Conservation (phyloP, 2,888 invertebrate species). For the Nomada fabriciana region DNA sequence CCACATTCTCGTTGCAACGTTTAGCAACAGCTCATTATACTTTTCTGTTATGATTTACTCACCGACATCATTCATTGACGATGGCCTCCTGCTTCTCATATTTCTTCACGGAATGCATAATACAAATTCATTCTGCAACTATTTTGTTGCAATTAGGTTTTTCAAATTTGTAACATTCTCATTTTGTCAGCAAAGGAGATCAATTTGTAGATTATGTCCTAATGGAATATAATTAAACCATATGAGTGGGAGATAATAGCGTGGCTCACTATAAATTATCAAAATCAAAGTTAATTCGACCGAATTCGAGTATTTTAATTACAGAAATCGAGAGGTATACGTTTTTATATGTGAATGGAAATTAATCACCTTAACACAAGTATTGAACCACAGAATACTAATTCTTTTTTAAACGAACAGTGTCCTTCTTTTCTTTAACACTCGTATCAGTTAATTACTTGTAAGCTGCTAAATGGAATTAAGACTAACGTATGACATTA, state of each 20-base stretch:
- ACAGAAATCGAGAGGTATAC: too few relatives aligned
- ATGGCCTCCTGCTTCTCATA: neutral
- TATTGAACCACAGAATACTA: too few relatives aligned
- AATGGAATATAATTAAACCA: too few relatives aligned
- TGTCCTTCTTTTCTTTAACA: neutral
- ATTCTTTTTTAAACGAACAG: neutral
- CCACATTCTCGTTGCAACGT: conserved; percentile 14
- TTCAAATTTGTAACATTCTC: too few relatives aligned
- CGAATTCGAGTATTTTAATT: too few relatives aligned
- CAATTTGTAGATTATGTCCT: too few relatives aligned
- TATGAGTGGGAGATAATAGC: neutral
- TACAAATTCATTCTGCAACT: neutral
- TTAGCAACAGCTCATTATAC: conserved; percentile 34
- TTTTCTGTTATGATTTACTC: conserved; percentile 17
- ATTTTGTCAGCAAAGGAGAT: too few relatives aligned
- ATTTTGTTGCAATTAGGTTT: neutral
- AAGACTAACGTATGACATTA: too few relatives aligned
- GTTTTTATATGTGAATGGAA: too few relatives aligned
- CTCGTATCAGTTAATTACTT: neutral
- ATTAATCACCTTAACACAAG: too few relatives aligned
- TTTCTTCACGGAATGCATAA: neutral
- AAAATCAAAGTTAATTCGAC: neutral
- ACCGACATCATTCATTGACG: neutral
- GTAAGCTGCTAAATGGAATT: too few relatives aligned
- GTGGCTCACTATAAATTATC: too few relatives aligned